A percentile compares a stretch with the other conserved stretches of the same genome.
phyloP scores from a whole-genome alignment of 2,888 invertebrate species.

The Carcina quercana region DNA sequence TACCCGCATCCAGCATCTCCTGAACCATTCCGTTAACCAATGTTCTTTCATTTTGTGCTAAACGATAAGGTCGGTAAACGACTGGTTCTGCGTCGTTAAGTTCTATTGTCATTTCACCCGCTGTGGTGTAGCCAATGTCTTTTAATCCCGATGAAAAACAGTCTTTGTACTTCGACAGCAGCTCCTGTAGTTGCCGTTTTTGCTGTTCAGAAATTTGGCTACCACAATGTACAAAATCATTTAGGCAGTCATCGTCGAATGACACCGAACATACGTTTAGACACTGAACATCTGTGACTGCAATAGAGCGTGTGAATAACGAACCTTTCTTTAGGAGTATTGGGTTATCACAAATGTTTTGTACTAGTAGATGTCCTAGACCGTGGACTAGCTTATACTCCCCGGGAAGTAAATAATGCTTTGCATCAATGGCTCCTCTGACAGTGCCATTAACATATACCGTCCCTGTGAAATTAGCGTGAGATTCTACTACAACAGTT shows the following conservation, averaged over 20 bases:
- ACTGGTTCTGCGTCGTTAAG: constrained; percentile 14
- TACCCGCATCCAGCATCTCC: constrained; percentile 16
- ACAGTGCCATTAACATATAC: constrained; percentile 5
- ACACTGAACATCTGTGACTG: not conserved
- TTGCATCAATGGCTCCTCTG: not conserved
- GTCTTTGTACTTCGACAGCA: constrained; percentile 5
- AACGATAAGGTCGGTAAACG: constrained; percentile 17
- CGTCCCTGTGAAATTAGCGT: not conserved
- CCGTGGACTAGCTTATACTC: constrained; percentile 1
- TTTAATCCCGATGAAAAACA: constrained; percentile 15
- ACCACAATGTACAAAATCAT: not conserved
- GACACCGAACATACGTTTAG: too few species aligned
- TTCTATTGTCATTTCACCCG: constrained; percentile 17
- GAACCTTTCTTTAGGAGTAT: not conserved
- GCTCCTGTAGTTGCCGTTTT: not conserved
- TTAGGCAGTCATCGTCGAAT: not conserved
- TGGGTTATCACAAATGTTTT: not conserved
- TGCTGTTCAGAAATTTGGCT: not conserved
- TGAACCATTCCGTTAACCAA: constrained; percentile 15
- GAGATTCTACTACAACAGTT: not conserved
- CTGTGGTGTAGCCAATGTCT: constrained; percentile 14
- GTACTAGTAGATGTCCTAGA: not conserved
- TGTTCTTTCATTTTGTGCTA: constrained; percentile 12
- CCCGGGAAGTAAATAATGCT: constrained; percentile 4
- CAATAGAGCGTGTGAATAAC: not conserved